A percentile compares a stretch with the other conserved stretches of the same genome.
Conservation (phyloP, 2,888 invertebrate species). For the Miltochrista miniata region DNA sequence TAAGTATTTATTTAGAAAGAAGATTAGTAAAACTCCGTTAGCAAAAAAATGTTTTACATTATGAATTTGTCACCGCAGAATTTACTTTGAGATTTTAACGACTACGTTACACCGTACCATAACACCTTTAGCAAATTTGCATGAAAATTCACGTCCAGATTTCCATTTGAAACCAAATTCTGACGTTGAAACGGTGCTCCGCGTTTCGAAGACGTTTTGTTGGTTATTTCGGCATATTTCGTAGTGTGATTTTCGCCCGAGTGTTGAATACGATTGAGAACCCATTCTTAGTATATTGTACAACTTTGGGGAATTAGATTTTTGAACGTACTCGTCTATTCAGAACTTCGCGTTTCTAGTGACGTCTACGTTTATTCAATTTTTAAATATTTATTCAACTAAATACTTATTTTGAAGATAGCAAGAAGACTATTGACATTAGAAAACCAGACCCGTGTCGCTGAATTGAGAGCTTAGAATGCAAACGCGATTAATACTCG, state of each 20-base stretch:
- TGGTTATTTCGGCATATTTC: slow-evolving; percentile 24
- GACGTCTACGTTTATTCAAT: not conserved
- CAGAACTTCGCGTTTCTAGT: not conserved
- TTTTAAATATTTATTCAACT: too few species aligned
- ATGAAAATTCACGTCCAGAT: slow-evolving; percentile 45
- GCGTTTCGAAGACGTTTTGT: slow-evolving; percentile 36
- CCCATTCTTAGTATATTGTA: slow-evolving; percentile 6
- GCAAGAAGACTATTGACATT: too few species aligned
- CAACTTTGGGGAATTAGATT: not conserved
- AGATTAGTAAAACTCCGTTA: slow-evolving; percentile 11
- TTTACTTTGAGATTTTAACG: slow-evolving; percentile 37
- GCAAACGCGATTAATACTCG: too few species aligned
- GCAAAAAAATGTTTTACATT: slow-evolving; percentile 21
- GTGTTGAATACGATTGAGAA: slow-evolving; percentile 6
- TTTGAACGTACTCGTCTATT: not conserved
- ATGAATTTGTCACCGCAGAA: slow-evolving; percentile 36
- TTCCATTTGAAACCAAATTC: slow-evolving; percentile 45
- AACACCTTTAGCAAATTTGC: slow-evolving; percentile 44
- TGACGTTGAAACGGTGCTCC: slow-evolving; percentile 32
- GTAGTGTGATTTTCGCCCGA: slow-evolving; percentile 5
- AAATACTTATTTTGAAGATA: too few species aligned
- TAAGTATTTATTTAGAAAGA: too few species aligned
- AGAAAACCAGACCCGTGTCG: too few species aligned
- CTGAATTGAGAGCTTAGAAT: too few species aligned
- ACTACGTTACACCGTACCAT: slow-evolving; percentile 24